Evolutionary conservation across 2,113 vertebrate genomes (phyloP).

Genomic region (Hipposideros armiger): DNA sequence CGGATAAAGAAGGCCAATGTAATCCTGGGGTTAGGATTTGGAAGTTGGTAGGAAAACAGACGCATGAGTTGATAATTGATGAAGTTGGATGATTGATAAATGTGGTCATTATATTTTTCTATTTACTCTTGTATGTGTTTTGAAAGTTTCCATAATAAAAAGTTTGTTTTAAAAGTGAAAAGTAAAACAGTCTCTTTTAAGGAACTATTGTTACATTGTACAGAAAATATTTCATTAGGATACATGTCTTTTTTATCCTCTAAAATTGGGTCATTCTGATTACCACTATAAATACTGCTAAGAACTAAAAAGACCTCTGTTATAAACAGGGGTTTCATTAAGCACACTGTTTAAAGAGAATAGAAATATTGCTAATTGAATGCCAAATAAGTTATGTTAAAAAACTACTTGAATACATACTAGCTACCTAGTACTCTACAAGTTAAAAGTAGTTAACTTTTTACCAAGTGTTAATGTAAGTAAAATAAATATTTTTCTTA

Average conservation of each 20-base stretch:
- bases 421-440: not conserved
- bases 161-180: conserved; percentile 51
- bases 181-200: conserved; percentile 41
- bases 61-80: not conserved
- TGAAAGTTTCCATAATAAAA: conserved; percentile 47
- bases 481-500: conserved; percentile 81
- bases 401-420: not conserved
- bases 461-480: conserved; percentile 7
- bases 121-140: not conserved
- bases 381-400: conserved; percentile 31
- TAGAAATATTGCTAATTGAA: not conserved
- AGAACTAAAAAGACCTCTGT: not conserved
- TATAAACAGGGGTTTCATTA: conserved; percentile 47
- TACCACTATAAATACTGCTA: conserved; percentile 15
- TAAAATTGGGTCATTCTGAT: conserved; percentile 18
- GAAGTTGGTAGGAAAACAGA: not conserved
- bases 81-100: not conserved
- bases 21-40: not conserved
- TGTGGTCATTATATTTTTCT: not conserved
- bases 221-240: conserved; percentile 44
- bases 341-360: conserved; percentile 33
- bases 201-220: conserved; percentile 14
- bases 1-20: not conserved
- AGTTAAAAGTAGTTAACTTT: conserved; percentile 51
- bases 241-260: not conserved